Evolutionary conservation across 2,888 invertebrate species (phyloP).

Genomic region (Tigriopus californicus): DNA sequence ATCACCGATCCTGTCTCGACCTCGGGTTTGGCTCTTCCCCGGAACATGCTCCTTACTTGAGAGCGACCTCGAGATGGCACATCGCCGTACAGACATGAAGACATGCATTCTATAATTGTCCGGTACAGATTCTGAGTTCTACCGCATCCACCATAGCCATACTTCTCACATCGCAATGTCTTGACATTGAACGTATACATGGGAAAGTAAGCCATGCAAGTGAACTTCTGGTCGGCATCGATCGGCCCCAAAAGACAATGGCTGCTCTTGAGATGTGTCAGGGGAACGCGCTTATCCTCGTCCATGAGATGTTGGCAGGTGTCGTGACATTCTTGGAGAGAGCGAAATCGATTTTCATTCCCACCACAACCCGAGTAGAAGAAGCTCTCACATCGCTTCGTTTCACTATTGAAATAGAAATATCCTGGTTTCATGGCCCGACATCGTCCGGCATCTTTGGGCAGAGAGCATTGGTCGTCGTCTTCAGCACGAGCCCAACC

Average conservation of each 20-base stretch:
- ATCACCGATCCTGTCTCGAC: neutral
- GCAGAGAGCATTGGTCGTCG: neutral
- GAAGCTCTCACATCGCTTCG: neutral
- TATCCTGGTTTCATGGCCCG: neutral
- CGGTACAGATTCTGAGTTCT: constrained; percentile 4
- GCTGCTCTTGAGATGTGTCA: neutral
- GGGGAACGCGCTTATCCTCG: neutral
- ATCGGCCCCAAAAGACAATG: neutral
- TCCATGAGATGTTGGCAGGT: neutral
- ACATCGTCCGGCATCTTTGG: constrained; percentile 13
- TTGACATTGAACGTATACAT: constrained; percentile 2
- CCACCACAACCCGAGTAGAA: constrained; percentile 11
- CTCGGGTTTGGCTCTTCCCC: neutral
- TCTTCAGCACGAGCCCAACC: too few species aligned
- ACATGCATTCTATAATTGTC: constrained; percentile 6
- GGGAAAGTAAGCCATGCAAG: neutral
- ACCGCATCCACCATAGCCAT: constrained; percentile 15
- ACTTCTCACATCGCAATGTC: constrained; percentile 5
- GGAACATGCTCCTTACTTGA: neutral
- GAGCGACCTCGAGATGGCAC: neutral
- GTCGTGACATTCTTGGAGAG: neutral
- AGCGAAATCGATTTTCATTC: neutral
- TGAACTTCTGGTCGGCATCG: neutral
- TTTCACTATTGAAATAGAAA: neutral
- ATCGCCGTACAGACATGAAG: neutral